These are phyloP conservation scores for Mormyrops boulengeri DNA, from an alignment of 2,797 vertebrate species.

Conservation along the genomic window DNA sequence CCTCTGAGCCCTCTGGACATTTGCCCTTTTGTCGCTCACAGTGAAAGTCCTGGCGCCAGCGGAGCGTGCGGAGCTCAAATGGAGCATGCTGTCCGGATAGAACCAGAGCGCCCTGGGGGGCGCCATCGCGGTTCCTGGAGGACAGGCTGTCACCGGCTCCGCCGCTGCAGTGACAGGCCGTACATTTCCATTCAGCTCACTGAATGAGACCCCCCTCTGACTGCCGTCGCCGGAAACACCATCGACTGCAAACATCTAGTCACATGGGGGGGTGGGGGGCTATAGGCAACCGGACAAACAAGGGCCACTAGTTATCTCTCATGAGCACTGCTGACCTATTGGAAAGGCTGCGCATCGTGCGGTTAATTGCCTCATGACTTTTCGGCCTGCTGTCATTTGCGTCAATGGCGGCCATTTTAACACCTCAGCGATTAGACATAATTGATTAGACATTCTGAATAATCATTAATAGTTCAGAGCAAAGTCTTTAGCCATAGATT, in stretches of 20 bases:
- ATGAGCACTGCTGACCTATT: neutral
- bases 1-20: neutral
- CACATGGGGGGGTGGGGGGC: neutral
- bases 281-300: neutral
- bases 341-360: neutral
- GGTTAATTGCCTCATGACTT: neutral
- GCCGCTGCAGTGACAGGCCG: neutral
- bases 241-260: neutral
- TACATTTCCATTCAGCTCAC: neutral
- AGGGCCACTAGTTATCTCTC: neutral
- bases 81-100: neutral
- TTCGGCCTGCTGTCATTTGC: neutral
- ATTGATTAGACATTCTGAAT: constrained; percentile 3
- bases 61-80: neutral
- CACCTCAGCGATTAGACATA: neutral
- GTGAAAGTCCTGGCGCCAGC: neutral
- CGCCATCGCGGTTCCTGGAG: neutral
- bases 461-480: neutral
- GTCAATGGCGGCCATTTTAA: neutral
- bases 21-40: neutral
- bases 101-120: neutral
- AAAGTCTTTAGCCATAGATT: neutral
- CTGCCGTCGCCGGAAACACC: neutral
- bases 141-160: neutral
- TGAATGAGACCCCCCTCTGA: neutral